A percentile compares a stretch with the other conserved stretches of the same genome.
These are phyloP conservation scores for Orchesella flavescens DNA, from an alignment of 2,888 invertebrate genomes.

Conservation along the genomic window DNA sequence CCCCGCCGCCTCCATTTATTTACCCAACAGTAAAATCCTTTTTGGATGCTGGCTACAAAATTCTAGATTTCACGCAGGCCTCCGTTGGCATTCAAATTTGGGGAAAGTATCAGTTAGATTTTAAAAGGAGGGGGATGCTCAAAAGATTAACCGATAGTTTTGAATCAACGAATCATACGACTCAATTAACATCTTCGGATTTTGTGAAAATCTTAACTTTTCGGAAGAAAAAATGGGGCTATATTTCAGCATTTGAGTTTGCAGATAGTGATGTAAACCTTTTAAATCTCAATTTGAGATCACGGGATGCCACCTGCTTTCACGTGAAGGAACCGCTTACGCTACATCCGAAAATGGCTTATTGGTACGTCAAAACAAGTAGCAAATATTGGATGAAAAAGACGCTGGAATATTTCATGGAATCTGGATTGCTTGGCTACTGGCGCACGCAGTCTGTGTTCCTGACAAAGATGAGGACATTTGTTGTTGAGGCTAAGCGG, in stretches of 20 bases:
- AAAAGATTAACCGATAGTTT: not conserved
- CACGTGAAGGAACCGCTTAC: not conserved
- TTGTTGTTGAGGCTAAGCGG: not conserved
- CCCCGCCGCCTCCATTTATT: not conserved
- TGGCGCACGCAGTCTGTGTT: not conserved
- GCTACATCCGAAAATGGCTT: not conserved
- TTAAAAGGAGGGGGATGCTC: not conserved
- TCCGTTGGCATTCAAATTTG: not conserved
- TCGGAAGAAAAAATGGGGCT: not conserved
- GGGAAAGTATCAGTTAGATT: slow-evolving; percentile 1
- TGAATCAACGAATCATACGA: not conserved
- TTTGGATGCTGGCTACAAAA: not conserved
- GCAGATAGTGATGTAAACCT: not conserved
- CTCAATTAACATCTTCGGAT: not conserved
- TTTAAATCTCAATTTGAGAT: not conserved
- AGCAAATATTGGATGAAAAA: not conserved
- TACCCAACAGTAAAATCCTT: not conserved
- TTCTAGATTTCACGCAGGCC: not conserved
- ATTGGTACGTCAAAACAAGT: not conserved
- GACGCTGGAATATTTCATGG: not conserved
- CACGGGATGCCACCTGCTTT: not conserved
- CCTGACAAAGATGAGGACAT: not conserved
- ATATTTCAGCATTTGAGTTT: not conserved
- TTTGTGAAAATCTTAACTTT: not conserved
- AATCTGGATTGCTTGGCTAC: not conserved